Evolutionary conservation across 2,888 invertebrate species (phyloP), one percentile per base, ranked within the genome.

Genomic region (Polylopha cassiicola): DNA sequence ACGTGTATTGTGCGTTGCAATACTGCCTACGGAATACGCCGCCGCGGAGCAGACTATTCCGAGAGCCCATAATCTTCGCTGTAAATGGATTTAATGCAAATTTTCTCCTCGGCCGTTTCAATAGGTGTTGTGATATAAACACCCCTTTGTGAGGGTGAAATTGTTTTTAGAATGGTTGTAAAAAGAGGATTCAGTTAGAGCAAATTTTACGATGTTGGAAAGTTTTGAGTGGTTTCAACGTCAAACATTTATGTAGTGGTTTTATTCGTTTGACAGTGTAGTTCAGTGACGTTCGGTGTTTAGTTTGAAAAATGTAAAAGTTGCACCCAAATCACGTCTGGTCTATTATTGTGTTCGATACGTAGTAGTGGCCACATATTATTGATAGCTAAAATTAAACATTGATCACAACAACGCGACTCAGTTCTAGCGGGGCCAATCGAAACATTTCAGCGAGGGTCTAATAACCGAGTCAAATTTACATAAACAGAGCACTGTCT

Each of bases 11-110:
- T 76, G 73, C 73, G 73, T 65, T 56, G 63, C 58, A 63, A 65
- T 67, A 62, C 58, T 55, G 62, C 58, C 68, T 60, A 58, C 54
- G 52, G 63, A 65, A 61, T 64, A 63, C 53, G 47, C 47, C 53
- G 55, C 62, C 65, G 60, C 63, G 62, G 52, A 63, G 61, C 62
- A 60, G 70, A 67, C 67, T 76, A 71, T 69, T 72, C 66, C 51
- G 56, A 37, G 58, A 61, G 61, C 61, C 73, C 70, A 71, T 77
- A 75, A 77, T 74, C 71, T 72, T 67, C 61, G 53, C 65, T 66
- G 69, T 74, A 76, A 78, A 76, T 73, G 73, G 76, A 73, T 75
- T 77, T 74, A 73, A 78, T 78, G 78, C 74, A 78, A 77, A 78
- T 78, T 61, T 45, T 67, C 55, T 59, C 60, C 63, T 55, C 58